A percentile compares a stretch with the other conserved stretches of the same genome.
Evolutionary conservation across 2,797 vertebrate genomes (phyloP).

Genomic region (Alexandromys oeconomus): DNA sequence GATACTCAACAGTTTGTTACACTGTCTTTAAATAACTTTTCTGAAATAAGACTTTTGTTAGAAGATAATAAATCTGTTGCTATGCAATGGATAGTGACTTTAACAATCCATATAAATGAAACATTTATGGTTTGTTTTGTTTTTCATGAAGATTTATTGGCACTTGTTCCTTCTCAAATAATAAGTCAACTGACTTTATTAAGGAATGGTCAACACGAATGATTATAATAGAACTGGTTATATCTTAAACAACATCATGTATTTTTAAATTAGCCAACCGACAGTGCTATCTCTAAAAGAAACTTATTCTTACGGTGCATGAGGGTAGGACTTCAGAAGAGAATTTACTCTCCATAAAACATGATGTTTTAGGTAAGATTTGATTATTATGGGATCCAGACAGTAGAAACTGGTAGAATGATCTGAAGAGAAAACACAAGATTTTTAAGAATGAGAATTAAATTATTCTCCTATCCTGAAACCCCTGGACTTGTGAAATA

Average conservation of each 20-base stretch:
- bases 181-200: constrained; percentile 17
- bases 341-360: not conserved
- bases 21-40: not conserved
- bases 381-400: not conserved
- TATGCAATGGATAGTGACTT: not conserved
- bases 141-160: constrained; percentile 45
- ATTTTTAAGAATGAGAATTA: not conserved
- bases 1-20: not conserved
- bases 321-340: not conserved
- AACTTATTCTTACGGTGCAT: not conserved
- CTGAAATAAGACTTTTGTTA: not conserved
- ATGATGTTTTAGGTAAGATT: constrained; percentile 22
- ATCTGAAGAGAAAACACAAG: not conserved
- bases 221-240: constrained; percentile 6
- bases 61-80: not conserved
- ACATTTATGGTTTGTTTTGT: not conserved
- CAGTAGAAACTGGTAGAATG: not conserved
- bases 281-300: not conserved
- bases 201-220: not conserved
- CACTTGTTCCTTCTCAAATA: constrained; percentile 52
- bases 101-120: constrained; percentile 31
- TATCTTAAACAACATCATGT: not conserved
- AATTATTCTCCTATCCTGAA: not conserved
- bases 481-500: not conserved
- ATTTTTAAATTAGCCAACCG: not conserved